A percentile compares a stretch with the other conserved stretches of the same genome.
Evolutionary conservation across 2,113 vertebrate species (phyloP).

Genomic region (Macrotus californicus): DNA sequence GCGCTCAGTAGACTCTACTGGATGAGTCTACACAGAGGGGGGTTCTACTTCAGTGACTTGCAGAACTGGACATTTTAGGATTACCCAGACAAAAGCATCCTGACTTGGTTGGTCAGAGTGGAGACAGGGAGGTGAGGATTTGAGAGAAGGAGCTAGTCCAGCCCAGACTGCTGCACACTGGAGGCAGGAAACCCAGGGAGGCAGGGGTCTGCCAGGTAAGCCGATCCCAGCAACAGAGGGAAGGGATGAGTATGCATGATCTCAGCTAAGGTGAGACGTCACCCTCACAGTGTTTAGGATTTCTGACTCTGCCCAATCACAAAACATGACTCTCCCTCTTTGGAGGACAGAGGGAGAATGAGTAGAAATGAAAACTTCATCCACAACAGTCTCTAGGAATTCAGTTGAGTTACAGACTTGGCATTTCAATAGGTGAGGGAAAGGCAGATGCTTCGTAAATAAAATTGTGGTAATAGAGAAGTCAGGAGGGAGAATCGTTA

Average conservation of each 20-base stretch:
- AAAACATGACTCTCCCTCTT: background rate
- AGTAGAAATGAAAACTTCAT: background rate
- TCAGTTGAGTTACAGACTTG: background rate
- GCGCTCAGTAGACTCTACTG: too few species aligned
- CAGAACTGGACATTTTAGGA: background rate
- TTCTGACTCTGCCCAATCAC: background rate
- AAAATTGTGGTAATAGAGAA: background rate
- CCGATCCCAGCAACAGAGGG: background rate
- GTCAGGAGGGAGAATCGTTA: background rate
- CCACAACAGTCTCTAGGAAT: background rate
- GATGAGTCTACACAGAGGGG: background rate
- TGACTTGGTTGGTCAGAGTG: background rate
- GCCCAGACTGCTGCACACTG: background rate
- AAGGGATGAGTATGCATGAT: background rate
- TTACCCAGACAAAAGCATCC: too few species aligned
- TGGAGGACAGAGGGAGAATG: background rate
- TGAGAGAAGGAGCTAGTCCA: background rate
- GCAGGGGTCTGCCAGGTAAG: background rate
- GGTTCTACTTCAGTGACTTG: accelerated
- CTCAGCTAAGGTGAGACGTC: background rate
- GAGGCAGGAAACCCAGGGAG: background rate
- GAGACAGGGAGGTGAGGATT: background rate
- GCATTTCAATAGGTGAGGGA: background rate
- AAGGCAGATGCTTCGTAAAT: background rate
- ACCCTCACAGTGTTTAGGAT: background rate